Evolutionary conservation across 2,888 invertebrate genomes (phyloP).

Genomic region (Cheilosia urbana): DNA sequence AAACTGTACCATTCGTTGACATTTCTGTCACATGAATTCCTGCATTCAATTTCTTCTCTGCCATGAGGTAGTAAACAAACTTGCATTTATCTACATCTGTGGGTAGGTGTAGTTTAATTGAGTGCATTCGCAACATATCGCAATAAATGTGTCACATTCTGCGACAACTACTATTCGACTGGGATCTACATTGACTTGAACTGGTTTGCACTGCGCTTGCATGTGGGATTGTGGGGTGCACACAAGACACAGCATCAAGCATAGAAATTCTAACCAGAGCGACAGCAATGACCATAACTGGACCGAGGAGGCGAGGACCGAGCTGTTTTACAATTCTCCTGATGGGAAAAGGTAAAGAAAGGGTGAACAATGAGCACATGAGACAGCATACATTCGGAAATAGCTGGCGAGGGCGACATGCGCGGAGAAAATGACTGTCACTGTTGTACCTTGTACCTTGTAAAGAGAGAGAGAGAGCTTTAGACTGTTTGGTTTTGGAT

Average conservation of each 20-base stretch:
- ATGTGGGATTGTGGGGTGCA: constrained; percentile 6
- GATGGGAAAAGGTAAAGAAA: constrained; percentile 4
- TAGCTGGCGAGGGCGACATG: constrained; percentile 16
- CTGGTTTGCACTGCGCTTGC: constrained; percentile 26
- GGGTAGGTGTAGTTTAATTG: constrained; percentile 27
- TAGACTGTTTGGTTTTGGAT: too few species aligned
- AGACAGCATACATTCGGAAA: constrained; percentile 1
- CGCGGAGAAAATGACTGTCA: neutral
- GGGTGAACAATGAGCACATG: constrained; percentile 12
- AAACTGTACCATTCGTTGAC: too few species aligned
- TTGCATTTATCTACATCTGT: neutral
- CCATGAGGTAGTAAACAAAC: neutral
- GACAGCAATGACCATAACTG: constrained; percentile 39
- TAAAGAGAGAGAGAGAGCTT: neutral
- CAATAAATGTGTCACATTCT: constrained; percentile 54
- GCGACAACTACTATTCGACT: constrained; percentile 22
- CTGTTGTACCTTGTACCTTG: too few species aligned
- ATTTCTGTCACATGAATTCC: neutral
- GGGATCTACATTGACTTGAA: neutral
- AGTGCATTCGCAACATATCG: constrained; percentile 30
- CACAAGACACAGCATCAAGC: neutral
- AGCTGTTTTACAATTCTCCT: constrained; percentile 36
- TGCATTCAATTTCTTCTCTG: neutral
- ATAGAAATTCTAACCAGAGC: constrained; percentile 9
- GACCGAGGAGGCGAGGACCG: constrained; percentile 43